Base-by-base conservation (phyloP, 2,888 invertebrate species). In the Dicyrtoma fusca region DNA sequence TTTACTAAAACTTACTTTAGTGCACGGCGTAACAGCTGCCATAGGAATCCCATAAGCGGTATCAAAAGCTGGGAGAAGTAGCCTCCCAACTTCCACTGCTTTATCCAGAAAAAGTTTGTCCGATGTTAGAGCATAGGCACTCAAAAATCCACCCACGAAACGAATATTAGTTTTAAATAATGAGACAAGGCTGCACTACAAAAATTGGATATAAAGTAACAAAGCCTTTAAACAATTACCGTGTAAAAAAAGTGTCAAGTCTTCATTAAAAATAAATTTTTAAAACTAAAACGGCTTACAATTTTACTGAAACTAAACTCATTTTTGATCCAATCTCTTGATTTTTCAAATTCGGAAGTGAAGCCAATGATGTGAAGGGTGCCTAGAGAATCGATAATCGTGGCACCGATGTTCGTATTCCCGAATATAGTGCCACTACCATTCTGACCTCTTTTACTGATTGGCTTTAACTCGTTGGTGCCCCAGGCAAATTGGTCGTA, bases 151-250 rank as follows among this genome's bases (percentile, higher is more conserved):
- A 65, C 98, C 99, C 77, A 99, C 89, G 85, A 74, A 57, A 17
- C 99, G 90, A 82, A 99, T 99, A 83, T 97, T 99, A 62, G 94
- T 95, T 85, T 99, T 99, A 86, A 99, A 99, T 51, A 98, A 95
- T 0, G 98, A 98, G 74, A 98, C 49, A 2, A 13, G 10, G 23
- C 64, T 17, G 23, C 23, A 44, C 55, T 68, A 4, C 44, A 57
- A 44, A 14, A 11, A 44, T 8, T 5, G 10, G 2, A 42, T 11
- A 25, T 59, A 4, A 17, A 44, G 5, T 17, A 45, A 45, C 34
- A 42, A 26, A 47, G 19, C n/a, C 14, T 21, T 59, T 59, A n/a
- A 57, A 13, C n/a, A 14, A 4, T 10, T 69, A 47, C n/a, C 14
- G 6, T 34, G 34, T 34, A 34, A 8, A 5, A 34, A 34, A 34